These are phyloP conservation scores for Scyliorhinus canicula DNA, from an alignment of 2,797 vertebrate genomes.

Conservation along the genomic window DNA sequence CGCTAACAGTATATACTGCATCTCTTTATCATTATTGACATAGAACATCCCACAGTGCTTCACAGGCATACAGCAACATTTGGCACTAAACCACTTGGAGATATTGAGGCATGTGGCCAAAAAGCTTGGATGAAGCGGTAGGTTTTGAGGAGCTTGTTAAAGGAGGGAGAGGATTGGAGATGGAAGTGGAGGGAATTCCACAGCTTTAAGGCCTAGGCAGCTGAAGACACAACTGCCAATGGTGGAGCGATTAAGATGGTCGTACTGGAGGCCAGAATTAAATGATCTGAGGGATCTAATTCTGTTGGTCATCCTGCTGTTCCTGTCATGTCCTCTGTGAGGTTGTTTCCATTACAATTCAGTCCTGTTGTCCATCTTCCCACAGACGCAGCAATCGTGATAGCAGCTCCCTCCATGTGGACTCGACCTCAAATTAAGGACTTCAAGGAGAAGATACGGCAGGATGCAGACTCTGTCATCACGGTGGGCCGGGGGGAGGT, in stretches of 20 bases:
- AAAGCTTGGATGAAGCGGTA: neutral
- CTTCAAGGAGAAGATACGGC: slow-evolving; percentile 98
- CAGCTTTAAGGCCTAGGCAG: neutral
- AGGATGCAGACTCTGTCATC: slow-evolving; percentile 96
- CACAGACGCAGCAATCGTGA: slow-evolving; percentile 77
- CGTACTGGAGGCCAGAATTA: neutral
- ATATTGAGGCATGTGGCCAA: neutral
- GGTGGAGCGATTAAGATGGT: neutral
- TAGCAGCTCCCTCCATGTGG: slow-evolving; percentile 98
- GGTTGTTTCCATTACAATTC: neutral
- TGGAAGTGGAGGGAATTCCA: neutral
- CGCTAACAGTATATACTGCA: neutral
- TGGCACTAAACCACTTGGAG: neutral
- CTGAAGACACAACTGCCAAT: too few relatives aligned
- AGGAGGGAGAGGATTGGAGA: neutral
- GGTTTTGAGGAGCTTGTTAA: neutral
- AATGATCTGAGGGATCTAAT: neutral
- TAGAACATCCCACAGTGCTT: neutral
- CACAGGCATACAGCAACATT: neutral
- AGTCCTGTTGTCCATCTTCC: neutral
- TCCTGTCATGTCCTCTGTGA: neutral
- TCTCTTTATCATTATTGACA: neutral
- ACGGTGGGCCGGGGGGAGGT: slow-evolving; percentile 96
- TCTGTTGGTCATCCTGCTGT: too few relatives aligned
- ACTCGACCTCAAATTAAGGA: slow-evolving; percentile 96